Evolutionary conservation across 2,888 invertebrate species (phyloP).

Genomic region (Seira sanloemensis): DNA sequence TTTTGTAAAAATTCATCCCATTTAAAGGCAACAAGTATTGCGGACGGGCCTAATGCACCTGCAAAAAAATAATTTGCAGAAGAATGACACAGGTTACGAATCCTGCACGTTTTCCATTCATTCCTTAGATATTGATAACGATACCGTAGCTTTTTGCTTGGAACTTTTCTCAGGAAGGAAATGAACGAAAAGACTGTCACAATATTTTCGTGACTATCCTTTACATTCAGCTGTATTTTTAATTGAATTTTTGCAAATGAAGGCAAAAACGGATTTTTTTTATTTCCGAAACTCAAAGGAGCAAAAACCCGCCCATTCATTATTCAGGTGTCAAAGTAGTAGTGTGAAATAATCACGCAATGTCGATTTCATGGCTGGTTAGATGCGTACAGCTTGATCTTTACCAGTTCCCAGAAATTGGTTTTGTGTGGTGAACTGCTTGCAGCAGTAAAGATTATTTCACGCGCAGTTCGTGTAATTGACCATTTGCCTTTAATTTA

Average conservation of each 20-base stretch:
- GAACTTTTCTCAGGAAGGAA: slow-evolving; percentile 6
- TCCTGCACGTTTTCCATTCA: not conserved
- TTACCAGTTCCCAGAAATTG: slow-evolving; percentile 29
- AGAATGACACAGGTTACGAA: not conserved
- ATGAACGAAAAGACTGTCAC: slow-evolving; percentile 57
- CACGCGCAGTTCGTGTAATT: slow-evolving; percentile 38
- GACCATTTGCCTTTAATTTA: slow-evolving; percentile 28
- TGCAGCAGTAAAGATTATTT: slow-evolving; percentile 19
- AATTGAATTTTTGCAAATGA: not conserved
- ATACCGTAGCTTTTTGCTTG: not conserved
- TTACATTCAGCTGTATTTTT: slow-evolving; percentile 20
- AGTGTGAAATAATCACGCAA: not conserved
- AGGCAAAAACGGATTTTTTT: not conserved
- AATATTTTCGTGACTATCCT: slow-evolving; percentile 65
- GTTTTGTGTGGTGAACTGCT: slow-evolving; percentile 19
- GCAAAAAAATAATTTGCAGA: not conserved
- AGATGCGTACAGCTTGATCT: not conserved
- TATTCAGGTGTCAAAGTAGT: slow-evolving; percentile 2
- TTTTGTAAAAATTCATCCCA: not conserved
- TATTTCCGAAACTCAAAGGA: not conserved
- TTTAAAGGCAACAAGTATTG: not conserved
- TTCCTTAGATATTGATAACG: not conserved
- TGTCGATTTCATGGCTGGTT: slow-evolving; percentile 55
- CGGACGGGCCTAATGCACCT: not conserved
- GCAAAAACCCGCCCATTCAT: slow-evolving; percentile 4